A percentile compares a stretch with the other conserved stretches of the same genome.
These are phyloP conservation scores for Nymphalis polychloros DNA, from an alignment of 2,888 invertebrate genomes.

Conservation along the genomic window DNA sequence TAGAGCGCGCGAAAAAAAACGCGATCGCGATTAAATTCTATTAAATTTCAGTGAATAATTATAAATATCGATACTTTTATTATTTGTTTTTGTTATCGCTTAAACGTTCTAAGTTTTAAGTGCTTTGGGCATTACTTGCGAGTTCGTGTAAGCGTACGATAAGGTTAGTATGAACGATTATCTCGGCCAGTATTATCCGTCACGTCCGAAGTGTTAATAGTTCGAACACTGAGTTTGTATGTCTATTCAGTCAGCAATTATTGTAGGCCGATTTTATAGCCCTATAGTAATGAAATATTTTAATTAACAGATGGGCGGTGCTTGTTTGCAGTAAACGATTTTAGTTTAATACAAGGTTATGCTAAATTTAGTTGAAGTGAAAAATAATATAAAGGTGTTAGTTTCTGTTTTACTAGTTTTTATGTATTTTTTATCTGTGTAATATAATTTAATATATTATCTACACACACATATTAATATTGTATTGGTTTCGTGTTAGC, in stretches of 20 bases:
- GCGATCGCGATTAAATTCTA: slow-evolving; percentile 19
- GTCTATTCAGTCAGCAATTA: slow-evolving; percentile 43
- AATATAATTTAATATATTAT: too few relatives aligned
- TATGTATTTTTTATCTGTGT: too few relatives aligned
- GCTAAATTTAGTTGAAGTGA: not conserved
- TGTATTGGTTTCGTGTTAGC: too few relatives aligned
- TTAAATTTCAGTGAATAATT: slow-evolving; percentile 11
- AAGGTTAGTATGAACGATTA: slow-evolving; percentile 53
- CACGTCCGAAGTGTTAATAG: slow-evolving; percentile 66
- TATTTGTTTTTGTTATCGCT: not conserved
- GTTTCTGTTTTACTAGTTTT: too few relatives aligned
- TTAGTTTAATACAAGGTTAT: not conserved
- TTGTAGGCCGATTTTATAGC: slow-evolving; percentile 20
- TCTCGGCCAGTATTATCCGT: slow-evolving; percentile 57
- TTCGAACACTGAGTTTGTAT: slow-evolving; percentile 55
- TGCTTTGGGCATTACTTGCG: slow-evolving; percentile 10
- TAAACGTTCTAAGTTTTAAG: not conserved
- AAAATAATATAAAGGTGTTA: not conserved
- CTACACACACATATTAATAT: too few relatives aligned
- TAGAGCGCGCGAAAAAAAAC: slow-evolving; percentile 26
- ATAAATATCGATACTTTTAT: slow-evolving; percentile 16
- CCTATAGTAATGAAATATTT: slow-evolving; percentile 14
- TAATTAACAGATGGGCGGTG: slow-evolving; percentile 2
- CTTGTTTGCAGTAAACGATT: not conserved
- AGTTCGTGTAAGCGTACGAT: slow-evolving; percentile 16